Percentiles rank a stretch among this genome's conserved stretches.
Evolutionary conservation across 2,113 vertebrate species (phyloP).

Genomic region (Bubo blakistoni): DNA sequence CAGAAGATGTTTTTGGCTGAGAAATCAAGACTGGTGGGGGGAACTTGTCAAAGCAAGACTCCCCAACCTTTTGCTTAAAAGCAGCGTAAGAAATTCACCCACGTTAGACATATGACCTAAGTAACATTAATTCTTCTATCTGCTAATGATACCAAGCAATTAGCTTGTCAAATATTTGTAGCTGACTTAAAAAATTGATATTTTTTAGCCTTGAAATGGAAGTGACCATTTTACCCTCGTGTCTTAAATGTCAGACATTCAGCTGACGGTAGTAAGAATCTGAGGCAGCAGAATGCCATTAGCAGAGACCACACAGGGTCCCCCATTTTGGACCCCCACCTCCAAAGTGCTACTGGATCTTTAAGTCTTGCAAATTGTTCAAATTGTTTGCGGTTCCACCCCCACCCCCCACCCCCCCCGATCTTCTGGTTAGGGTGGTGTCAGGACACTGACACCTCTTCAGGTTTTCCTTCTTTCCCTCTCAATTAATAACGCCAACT

Average conservation of each 20-base stretch:
- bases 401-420: no score
- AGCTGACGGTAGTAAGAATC: not conserved
- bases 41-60: not conserved
- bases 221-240: not conserved
- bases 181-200: not conserved
- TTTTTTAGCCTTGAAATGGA: not conserved
- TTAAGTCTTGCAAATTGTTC: not conserved
- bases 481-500: not conserved
- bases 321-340: not conserved
- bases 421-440: not conserved
- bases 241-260: not conserved
- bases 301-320: not conserved
- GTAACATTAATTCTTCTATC: not conserved
- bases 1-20: not conserved
- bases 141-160: not conserved
- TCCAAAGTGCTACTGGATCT: not conserved
- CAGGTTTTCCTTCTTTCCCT: not conserved
- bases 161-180: not conserved
- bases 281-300: not conserved
- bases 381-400: no score
- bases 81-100: not conserved
- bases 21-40: not conserved
- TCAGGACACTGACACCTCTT: not conserved
- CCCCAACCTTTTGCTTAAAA: not conserved
- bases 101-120: not conserved